Evolutionary conservation across 1,140 invertebrate genomes (phyloP).

Genomic region (Tetramorium simillimum): DNA sequence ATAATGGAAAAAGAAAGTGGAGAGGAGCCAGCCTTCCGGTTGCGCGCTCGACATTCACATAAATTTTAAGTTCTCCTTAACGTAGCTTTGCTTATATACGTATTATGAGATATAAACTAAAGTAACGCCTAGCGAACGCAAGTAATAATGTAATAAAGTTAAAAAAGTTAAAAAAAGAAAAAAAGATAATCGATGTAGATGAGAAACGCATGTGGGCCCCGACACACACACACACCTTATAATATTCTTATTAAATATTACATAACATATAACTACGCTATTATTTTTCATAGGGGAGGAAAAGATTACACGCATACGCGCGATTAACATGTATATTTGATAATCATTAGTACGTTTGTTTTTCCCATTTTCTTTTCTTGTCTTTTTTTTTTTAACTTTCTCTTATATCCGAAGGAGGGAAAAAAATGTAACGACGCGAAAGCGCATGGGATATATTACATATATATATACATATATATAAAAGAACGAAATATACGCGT

Average conservation of each 20-base stretch:
- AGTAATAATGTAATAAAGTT: conserved; percentile 73
- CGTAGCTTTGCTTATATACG: conserved; percentile 75
- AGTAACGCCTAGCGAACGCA: conserved; percentile 74
- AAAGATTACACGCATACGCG: conserved; percentile 65
- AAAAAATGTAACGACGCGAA: conserved; percentile 37
- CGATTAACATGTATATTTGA: conserved; percentile 67
- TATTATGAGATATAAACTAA: conserved; percentile 75
- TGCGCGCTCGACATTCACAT: conserved; percentile 39
- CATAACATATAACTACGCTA: conserved; percentile 83
- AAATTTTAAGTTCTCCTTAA: conserved; percentile 72
- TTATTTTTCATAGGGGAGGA: conserved; percentile 82
- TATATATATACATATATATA: background rate
- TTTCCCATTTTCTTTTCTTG: conserved; percentile 39
- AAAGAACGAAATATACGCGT: background rate
- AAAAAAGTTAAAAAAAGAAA: conserved; percentile 69
- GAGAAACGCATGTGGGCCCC: conserved; percentile 79
- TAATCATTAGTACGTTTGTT: conserved; percentile 68
- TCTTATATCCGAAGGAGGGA: conserved; percentile 63
- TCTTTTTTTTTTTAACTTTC: conserved; percentile 55
- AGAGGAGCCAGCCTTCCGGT: conserved; percentile 19
- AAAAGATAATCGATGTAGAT: conserved; percentile 80
- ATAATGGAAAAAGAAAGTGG: background rate
- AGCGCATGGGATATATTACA: conserved; percentile 25
- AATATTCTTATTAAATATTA: conserved; percentile 85
- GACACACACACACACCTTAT: conserved; percentile 70